Evolutionary conservation across 2,113 vertebrate genomes (phyloP), one percentile per base, ranked within the genome.

Genomic region (Brachyhypopomus occidentalis): DNA sequence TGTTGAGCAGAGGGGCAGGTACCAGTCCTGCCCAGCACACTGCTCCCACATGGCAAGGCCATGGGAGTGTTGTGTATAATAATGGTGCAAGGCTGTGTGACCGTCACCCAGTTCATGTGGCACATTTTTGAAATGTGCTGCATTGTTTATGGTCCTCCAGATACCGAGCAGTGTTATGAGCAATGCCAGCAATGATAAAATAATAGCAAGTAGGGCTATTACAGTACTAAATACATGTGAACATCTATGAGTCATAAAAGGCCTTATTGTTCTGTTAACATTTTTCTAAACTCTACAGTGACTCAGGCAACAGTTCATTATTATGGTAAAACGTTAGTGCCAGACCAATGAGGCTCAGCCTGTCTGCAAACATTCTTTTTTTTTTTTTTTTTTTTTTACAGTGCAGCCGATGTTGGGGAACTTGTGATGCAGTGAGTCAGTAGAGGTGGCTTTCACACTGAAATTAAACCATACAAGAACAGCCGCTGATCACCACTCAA

Each of bases 1-100:
- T 72, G 69, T 64, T 84, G 82, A 84, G 63, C 85, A 83, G 63
- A 38, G 77, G 23, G 79, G 73, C 63, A 83, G 59, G 66, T 81
- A 72, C 48, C 58, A 55, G 12, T 6, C 48, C 27, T 77, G 45
- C 48, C 60, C 20, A 14, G 59, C 20, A 59, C 72, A 48, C 48
- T 72, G 27, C 73, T 85, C 72, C 58, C 34, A 73, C 70, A 75
- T 76, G 77, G 77, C 30, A 22, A 78, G 67, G 58, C 79, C 45
- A 27, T 41, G 34, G 48, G 67, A 80, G 41, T 75, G 70, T n/a
- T 77, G 17, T 52, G 60, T 59, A 63, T 45, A 58, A 67, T 75
- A 62, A 78, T 80, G 63, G 59, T 25, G 77, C 45, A 7, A 34
- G 22, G 22, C 38, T 63, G 36, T 25, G 62, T 36, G n/a, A 34